phyloP scores from a whole-genome alignment of 1,140 invertebrate genomes.

The Drosophila oshimai region DNA sequence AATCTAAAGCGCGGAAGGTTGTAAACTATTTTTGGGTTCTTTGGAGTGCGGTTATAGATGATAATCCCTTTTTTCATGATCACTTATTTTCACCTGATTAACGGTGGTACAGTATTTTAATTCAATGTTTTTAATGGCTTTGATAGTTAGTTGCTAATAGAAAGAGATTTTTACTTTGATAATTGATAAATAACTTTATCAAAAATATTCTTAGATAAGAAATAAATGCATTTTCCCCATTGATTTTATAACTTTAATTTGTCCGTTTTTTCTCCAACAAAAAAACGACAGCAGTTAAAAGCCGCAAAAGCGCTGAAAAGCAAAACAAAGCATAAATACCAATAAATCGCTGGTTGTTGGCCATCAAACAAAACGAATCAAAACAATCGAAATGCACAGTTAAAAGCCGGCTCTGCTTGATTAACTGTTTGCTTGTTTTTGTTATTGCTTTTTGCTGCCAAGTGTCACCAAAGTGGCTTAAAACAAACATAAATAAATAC shows the following conservation, averaged over 20 bases:
- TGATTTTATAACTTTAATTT: background rate
- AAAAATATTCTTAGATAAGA: background rate
- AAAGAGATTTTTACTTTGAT: background rate
- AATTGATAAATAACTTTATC: too few relatives aligned
- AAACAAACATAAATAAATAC: slow-evolving; percentile 18
- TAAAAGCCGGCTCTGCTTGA: slow-evolving; percentile 38
- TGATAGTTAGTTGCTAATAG: too few relatives aligned
- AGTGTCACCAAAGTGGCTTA: slow-evolving; percentile 40
- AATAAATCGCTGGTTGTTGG: slow-evolving; percentile 30
- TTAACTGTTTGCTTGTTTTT: slow-evolving; percentile 16
- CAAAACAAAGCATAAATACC: slow-evolving; percentile 30
- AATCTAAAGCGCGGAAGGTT: background rate
- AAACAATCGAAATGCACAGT: slow-evolving; percentile 57
- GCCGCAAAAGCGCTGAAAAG: slow-evolving; percentile 16
- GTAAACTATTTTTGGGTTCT: background rate
- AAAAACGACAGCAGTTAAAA: slow-evolving; percentile 28
- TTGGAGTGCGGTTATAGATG: background rate
- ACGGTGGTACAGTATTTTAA: background rate
- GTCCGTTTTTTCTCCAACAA: background rate
- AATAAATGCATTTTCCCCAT: background rate
- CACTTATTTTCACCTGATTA: background rate
- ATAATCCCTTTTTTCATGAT: background rate
- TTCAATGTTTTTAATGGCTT: background rate
- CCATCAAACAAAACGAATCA: slow-evolving; percentile 38
- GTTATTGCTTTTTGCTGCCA: background rate